Base-by-base conservation (phyloP, 64 coral and sea anemone species). In the Astreopora myriophthalma region DNA sequence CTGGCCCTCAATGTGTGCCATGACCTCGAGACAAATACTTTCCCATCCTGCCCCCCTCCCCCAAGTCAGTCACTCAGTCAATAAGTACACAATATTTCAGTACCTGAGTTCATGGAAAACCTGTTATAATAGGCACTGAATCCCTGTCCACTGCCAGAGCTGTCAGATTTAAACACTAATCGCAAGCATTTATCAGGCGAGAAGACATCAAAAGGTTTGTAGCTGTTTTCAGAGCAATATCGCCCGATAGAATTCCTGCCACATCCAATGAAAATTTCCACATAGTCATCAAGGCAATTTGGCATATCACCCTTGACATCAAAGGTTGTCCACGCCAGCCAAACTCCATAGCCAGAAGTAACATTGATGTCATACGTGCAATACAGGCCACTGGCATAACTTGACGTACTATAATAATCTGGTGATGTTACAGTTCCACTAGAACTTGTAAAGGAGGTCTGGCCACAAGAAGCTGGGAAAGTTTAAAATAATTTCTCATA, bases 191-290 rank as follows among this genome's bases (percentile, higher is more conserved):
- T n/a, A 12, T 96, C 89, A n/a, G 74, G 34, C 17, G 94, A 92
- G 75, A 55, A 92, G 23, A 96, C 57, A 28, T 92, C 85, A 75
- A 87, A 85, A 1, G 94, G 94, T 17, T 10, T 58, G 5, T 61
- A 27, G 7, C 74, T 51, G 32, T 96, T 96, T 6, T 65, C 33
- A 17, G 89, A 91, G 73, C 94, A 96, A 27, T 92, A 96, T 84
- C 80, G 88, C 10, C 89, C 94, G 39, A 96, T 96, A 62, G 84
- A 83, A 51, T 46, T 61, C 3, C 34, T 77, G 24, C 8, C 5
- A 69, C 94, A 96, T 39, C 94, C 94, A 88, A 96, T 68, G 46
- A 23, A 92, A 80, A 96, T 83, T 40, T 96, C 84, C 85, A 96
- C 89, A 75, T 88, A 89, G 80, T 95, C 94, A 10, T 89, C 66